Percentiles rank a stretch among this genome's conserved stretches.
These are phyloP conservation scores for Drosophila demipolita DNA, from an alignment of 2,888 invertebrate genomes.

Conservation along the genomic window DNA sequence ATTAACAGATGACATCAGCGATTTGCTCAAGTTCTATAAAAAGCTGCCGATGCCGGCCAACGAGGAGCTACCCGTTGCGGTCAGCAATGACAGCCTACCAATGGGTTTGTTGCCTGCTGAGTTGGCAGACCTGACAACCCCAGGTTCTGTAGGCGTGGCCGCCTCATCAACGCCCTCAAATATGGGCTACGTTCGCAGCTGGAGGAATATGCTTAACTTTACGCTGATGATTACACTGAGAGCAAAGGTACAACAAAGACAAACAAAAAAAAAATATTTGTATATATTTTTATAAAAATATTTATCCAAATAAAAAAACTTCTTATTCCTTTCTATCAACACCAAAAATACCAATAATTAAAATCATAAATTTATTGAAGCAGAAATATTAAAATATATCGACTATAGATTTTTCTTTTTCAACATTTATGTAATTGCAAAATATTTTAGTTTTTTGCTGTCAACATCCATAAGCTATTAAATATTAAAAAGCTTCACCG, in stretches of 20 bases:
- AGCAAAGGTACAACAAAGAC: constrained; percentile 83
- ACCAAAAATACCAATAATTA: not conserved
- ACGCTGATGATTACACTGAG: constrained; percentile 84
- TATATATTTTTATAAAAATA: no score
- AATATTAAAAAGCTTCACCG: not conserved
- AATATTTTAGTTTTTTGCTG: not conserved
- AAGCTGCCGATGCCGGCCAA: constrained; percentile 69
- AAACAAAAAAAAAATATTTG: not conserved
- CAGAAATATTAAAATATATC: not conserved
- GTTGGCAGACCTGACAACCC: constrained; percentile 51
- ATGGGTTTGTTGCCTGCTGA: constrained; percentile 28
- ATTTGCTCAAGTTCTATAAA: constrained; percentile 84
- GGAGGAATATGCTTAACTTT: constrained; percentile 83
- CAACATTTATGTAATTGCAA: not conserved
- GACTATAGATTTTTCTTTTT: not conserved
- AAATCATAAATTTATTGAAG: not conserved
- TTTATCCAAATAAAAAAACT: no score
- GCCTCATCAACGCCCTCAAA: constrained; percentile 81
- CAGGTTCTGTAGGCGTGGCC: constrained; percentile 35
- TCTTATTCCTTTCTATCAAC: not conserved
- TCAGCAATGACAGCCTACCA: constrained; percentile 25
- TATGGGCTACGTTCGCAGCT: constrained; percentile 81
- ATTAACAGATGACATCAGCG: constrained; percentile 83
- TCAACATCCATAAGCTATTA: not conserved
- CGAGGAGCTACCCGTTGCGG: constrained; percentile 66